Evolutionary conservation across 30 jellyfish, hydroid and myxozoan genomes (phyloP).

Genomic region (Hydractinia echinata): DNA sequence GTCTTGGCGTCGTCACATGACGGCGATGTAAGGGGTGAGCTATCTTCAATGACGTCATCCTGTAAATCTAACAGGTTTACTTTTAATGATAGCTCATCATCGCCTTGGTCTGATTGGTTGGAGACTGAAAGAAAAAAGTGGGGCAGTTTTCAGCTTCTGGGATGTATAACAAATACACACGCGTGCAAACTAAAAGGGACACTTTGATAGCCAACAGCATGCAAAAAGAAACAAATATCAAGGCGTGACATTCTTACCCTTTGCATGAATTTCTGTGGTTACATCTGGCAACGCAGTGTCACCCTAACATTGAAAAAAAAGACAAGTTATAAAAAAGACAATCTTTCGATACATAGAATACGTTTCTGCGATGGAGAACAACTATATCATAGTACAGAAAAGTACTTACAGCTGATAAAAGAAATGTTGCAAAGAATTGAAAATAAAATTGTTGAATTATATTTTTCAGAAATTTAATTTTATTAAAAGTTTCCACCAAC

Average conservation of each 20-base stretch:
- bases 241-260: background rate
- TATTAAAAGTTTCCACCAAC: too few species aligned
- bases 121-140: too few species aligned
- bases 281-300: too few species aligned
- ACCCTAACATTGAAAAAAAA: too few species aligned
- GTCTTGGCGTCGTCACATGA: constrained; percentile 27
- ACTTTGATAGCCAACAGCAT: background rate
- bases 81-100: constrained; percentile 33
- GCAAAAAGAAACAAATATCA: background rate
- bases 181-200: background rate
- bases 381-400: too few species aligned
- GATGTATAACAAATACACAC: background rate
- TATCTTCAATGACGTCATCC: constrained; percentile 65
- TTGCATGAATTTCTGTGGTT: constrained; percentile 1
- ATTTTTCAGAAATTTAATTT: too few species aligned
- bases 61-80: constrained; percentile 47
- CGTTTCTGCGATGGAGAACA: too few species aligned
- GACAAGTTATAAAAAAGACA: too few species aligned
- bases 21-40: constrained; percentile 34
- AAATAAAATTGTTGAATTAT: too few species aligned
- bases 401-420: too few species aligned
- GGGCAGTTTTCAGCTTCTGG: background rate
- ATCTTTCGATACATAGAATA: too few species aligned
- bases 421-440: too few species aligned
- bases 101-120: background rate